Percentiles rank a stretch among this genome's conserved stretches.
Evolutionary conservation across 2,888 invertebrate species (phyloP).

Genomic region (Eucera pruinosa): DNA sequence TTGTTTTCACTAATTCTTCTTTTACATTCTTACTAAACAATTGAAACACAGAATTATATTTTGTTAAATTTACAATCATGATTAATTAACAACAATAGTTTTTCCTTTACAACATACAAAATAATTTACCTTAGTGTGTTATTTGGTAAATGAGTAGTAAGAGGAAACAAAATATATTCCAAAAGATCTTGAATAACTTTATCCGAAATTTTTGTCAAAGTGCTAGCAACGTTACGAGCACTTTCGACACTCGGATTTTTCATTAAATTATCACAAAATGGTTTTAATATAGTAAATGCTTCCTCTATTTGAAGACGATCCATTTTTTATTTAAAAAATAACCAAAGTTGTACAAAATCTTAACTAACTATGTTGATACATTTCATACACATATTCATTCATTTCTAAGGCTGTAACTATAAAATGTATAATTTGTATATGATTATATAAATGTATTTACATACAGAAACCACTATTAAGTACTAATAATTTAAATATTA

Average conservation of each 20-base stretch:
- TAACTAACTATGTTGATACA: too few species aligned
- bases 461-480: too few species aligned
- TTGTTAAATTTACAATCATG: too few species aligned
- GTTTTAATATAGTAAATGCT: constrained; percentile 84
- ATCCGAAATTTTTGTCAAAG: constrained; percentile 82
- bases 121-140: constrained; percentile 44
- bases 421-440: too few species aligned
- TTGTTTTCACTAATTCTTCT: constrained; percentile 85
- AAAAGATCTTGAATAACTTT: constrained; percentile 85
- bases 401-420: too few species aligned
- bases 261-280: constrained; percentile 86
- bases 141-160: constrained; percentile 80
- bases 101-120: background rate
- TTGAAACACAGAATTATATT: too few species aligned
- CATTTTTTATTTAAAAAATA: constrained; percentile 60
- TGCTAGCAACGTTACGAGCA: constrained; percentile 80
- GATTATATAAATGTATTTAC: too few species aligned
- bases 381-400: too few species aligned
- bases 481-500: too few species aligned
- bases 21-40: constrained; percentile 85
- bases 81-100: background rate
- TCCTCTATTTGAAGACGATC: constrained; percentile 62
- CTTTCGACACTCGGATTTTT: constrained; percentile 84
- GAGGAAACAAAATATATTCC: constrained; percentile 86
- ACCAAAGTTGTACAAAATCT: background rate